A percentile compares a stretch with the other conserved stretches of the same genome.
Conservation (phyloP, 2,797 vertebrate species). For the Enteromius viviparus region DNA sequence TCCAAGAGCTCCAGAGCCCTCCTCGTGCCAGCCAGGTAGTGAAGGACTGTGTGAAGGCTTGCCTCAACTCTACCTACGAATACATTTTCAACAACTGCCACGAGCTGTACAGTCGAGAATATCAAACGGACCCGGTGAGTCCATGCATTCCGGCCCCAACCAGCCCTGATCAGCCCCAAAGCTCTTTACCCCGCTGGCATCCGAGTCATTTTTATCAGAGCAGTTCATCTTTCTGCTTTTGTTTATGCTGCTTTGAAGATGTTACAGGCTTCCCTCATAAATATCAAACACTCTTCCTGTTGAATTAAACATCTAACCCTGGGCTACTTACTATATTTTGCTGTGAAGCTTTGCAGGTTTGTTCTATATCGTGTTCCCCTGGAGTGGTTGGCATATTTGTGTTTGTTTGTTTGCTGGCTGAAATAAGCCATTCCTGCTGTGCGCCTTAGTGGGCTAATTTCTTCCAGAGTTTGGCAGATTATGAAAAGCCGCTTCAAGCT, state of each 20-base stretch:
- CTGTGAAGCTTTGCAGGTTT: slow-evolving; percentile 61
- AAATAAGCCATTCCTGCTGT: slow-evolving; percentile 44
- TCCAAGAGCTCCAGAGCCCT: slow-evolving; percentile 86
- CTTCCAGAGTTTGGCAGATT: slow-evolving; percentile 21
- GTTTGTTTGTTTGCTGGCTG: slow-evolving; percentile 55
- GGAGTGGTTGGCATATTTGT: slow-evolving; percentile 41
- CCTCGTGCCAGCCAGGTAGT: slow-evolving; percentile 87
- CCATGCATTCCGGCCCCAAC: not conserved
- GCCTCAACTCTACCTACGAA: slow-evolving; percentile 88
- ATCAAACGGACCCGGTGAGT: slow-evolving; percentile 86
- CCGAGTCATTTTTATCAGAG: slow-evolving; percentile 55
- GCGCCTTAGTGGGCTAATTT: slow-evolving; percentile 22
- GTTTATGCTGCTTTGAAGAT: slow-evolving; percentile 65
- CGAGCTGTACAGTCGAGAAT: slow-evolving; percentile 87
- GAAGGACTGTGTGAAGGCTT: slow-evolving; percentile 88
- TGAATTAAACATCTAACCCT: slow-evolving; percentile 73
- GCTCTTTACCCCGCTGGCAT: slow-evolving; percentile 28
- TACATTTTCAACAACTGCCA: slow-evolving; percentile 90
- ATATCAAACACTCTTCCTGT: slow-evolving; percentile 67
- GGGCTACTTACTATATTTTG: slow-evolving; percentile 64
- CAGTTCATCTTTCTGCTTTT: slow-evolving; percentile 48
- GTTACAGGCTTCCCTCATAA: slow-evolving; percentile 36
- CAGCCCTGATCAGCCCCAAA: not conserved
- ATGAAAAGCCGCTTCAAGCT: slow-evolving; percentile 21
- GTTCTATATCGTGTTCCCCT: slow-evolving; percentile 62